Evolutionary conservation across 1,140 invertebrate species (phyloP).

Genomic region (Charaxes varanes): DNA sequence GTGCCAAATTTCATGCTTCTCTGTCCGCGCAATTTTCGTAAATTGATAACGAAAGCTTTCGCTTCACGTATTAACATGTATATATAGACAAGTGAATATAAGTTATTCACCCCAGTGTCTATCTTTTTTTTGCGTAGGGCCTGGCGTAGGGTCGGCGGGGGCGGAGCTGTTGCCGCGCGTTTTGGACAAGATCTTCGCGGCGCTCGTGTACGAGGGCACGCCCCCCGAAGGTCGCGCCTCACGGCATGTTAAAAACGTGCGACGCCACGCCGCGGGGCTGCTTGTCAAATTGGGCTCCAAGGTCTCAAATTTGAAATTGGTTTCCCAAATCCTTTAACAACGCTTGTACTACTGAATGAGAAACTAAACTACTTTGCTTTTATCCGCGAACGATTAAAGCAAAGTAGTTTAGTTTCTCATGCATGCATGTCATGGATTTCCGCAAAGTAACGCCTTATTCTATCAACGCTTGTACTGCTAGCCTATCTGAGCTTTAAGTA

Average conservation of each 20-base stretch:
- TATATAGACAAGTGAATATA: not conserved
- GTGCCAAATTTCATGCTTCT: too few species aligned
- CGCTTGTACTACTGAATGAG: too few species aligned
- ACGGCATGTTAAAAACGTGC: slow-evolving; percentile 86
- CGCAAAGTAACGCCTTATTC: too few species aligned
- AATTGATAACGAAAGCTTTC: too few species aligned
- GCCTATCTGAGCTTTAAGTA: too few species aligned
- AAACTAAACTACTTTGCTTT: too few species aligned
- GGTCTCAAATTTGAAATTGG: slow-evolving; percentile 34
- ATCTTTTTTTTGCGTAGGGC: slow-evolving; percentile 40
- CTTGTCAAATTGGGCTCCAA: slow-evolving; percentile 92
- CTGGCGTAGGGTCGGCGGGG: slow-evolving; percentile 79
- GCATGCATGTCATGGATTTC: too few species aligned
- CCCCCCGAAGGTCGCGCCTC: slow-evolving; percentile 76
- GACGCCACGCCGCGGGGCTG: slow-evolving; percentile 90
- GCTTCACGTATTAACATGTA: not conserved
- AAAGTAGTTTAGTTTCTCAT: too few species aligned
- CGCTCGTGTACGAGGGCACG: slow-evolving; percentile 82
- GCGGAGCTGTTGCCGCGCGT: slow-evolving; percentile 84
- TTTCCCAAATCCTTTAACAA: too few species aligned
- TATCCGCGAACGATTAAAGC: too few species aligned
- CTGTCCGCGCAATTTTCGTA: too few species aligned
- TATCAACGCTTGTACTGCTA: too few species aligned
- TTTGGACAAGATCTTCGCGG: slow-evolving; percentile 90
- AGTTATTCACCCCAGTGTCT: not conserved